Base-by-base conservation (phyloP, 2,113 vertebrate genomes). In the Saimiri boliviensis region DNA sequence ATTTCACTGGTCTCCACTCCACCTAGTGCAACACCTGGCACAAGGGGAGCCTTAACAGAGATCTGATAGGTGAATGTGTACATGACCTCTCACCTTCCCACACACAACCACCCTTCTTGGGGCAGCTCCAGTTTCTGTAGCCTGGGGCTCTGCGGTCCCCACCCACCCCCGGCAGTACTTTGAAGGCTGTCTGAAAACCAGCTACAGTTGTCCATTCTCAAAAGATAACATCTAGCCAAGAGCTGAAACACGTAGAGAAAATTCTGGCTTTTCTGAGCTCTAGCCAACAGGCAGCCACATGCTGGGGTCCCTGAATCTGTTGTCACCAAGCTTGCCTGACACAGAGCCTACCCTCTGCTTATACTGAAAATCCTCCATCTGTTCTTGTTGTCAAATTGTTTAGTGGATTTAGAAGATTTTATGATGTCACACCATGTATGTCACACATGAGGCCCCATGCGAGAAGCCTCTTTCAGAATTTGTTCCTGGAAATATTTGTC, bases 401-500 rank as follows among this genome's bases (percentile, higher is more conserved):
- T n/a, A 86, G 84, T 79, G 84, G 54, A 42, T 81, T 76, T 32
- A 47, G 40, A 76, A 88, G 52, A 40, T 73, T 87, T 80, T 20
- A 58, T 86, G n/a, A 94, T 52, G 89, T 82, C 79, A 91, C 3
- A 45, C 71, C 58, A 21, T 49, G 37, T 89, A 52, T 52, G 52
- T 37, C 76, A 35, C 8, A 88, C 45, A 8, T 0, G 21, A 90
- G 23, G 86, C 54, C 54, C 79, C 30, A 19, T 13, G 30, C n/a
- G 76, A 79, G 92, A 94, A 94, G 19, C 25, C n/a, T 66, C 40
- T 97, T 97, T 93, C 94, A 96, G 83, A 94, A 96, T 80, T 86
- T 49, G 47, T 97, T 98, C 89, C 95, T 96, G 95, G 94, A 98
- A 97, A 89, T 79, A 93, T 49, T 25, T n/a, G 82, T 96, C 58